Conservation (phyloP, 92 coral and sea anemone species). For the Isaurus tuberculatus region DNA sequence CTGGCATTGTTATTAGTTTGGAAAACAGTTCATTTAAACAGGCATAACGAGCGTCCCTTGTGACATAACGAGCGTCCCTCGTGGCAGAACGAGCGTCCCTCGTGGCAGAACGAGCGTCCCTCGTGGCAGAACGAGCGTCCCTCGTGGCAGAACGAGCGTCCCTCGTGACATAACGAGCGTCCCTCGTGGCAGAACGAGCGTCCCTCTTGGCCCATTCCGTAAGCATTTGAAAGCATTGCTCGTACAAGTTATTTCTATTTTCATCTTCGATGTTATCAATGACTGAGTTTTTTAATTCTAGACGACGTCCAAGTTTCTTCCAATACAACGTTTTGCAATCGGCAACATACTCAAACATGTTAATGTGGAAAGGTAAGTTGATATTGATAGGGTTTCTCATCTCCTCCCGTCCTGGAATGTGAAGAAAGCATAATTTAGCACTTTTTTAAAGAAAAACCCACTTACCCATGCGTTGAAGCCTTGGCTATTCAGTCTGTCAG, state of each 20-base stretch:
- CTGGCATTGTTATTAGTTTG: not conserved
- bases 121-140: too few relatives aligned
- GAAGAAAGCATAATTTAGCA: not conserved
- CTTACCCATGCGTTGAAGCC: not conserved
- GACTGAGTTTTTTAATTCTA: not conserved
- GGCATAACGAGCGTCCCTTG: too few relatives aligned
- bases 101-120: too few relatives aligned
- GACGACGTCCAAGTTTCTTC: conserved; percentile 7
- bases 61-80: too few relatives aligned
- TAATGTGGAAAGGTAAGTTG: not conserved
- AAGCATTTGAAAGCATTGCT: conserved; percentile 7
- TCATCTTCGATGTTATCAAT: conserved; percentile 4
- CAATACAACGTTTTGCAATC: not conserved
- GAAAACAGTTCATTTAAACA: not conserved
- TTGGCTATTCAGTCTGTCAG: not conserved
- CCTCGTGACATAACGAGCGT: too few relatives aligned
- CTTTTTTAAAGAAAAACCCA: not conserved
- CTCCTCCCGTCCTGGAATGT: conserved; percentile 1
- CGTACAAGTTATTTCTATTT: not conserved
- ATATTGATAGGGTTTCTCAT: not conserved
- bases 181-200: too few relatives aligned
- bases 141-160: too few relatives aligned
- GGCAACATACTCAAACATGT: not conserved
- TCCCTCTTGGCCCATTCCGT: not conserved
- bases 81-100: too few relatives aligned